These are phyloP conservation scores for Meriones psammophilus DNA, from an alignment of 2,797 vertebrate genomes.

Conservation along the genomic window DNA sequence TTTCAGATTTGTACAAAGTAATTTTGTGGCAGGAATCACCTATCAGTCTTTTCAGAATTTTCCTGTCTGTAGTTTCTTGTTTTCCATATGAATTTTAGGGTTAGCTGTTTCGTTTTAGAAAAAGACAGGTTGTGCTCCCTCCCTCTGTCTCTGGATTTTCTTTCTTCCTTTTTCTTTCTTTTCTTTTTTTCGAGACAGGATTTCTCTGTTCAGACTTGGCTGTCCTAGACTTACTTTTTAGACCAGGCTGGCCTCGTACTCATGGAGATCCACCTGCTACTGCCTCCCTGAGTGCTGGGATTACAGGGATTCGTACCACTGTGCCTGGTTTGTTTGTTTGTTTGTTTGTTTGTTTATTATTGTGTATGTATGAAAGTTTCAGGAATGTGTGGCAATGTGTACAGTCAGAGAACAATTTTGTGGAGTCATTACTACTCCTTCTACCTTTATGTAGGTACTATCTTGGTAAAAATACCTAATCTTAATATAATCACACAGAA, in stretches of 20 bases:
- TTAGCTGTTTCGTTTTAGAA: conserved; percentile 8
- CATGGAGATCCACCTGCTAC: too few relatives aligned
- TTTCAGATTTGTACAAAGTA: neutral
- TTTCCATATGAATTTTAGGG: conserved; percentile 57
- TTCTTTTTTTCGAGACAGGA: too few relatives aligned
- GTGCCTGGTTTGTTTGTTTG: neutral
- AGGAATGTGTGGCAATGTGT: neutral
- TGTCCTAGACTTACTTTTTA: too few relatives aligned
- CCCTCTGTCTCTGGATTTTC: too few relatives aligned
- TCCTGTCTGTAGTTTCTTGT: conserved; percentile 33
- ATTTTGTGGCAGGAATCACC: neutral
- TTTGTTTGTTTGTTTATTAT: neutral
- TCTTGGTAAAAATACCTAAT: conserved; percentile 45
- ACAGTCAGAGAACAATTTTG: neutral
- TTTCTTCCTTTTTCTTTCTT: too few relatives aligned
- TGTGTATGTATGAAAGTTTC: neutral
- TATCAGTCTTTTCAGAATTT: conserved; percentile 57
- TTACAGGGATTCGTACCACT: too few relatives aligned
- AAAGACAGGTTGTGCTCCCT: neutral
- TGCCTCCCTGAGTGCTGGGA: too few relatives aligned
- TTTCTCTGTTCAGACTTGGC: too few relatives aligned
- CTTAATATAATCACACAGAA: conserved; percentile 12
- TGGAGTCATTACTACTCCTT: neutral
- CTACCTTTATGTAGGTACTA: neutral
- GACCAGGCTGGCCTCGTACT: too few relatives aligned